Evolutionary conservation across 2,797 vertebrate genomes (phyloP).

Genomic region (Eulemur albifrons): DNA sequence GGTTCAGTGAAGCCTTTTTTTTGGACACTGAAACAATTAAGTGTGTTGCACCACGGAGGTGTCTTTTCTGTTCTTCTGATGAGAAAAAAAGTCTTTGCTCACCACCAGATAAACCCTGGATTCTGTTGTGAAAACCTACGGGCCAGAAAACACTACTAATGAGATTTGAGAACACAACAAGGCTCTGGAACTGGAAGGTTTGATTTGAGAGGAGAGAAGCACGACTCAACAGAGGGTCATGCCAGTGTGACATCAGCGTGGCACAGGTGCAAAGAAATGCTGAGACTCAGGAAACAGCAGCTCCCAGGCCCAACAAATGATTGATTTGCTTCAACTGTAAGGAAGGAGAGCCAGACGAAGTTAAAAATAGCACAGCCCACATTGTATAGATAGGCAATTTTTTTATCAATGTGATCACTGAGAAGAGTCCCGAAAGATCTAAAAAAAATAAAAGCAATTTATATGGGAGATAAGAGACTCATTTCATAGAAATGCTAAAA

Average conservation of each 20-base stretch:
- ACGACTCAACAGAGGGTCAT: neutral
- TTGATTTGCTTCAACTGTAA: neutral
- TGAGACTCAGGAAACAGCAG: neutral
- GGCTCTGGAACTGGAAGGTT: neutral
- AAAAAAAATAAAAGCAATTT: neutral
- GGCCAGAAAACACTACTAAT: slow-evolving; percentile 12
- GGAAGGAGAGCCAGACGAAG: neutral
- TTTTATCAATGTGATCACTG: neutral
- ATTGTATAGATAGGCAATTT: neutral
- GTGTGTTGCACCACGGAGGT: neutral
- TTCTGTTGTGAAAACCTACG: slow-evolving; percentile 7
- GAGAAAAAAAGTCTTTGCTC: neutral
- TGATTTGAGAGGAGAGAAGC: neutral
- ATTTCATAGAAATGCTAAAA: slow-evolving; percentile 12
- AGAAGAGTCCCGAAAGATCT: neutral
- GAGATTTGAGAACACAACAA: neutral
- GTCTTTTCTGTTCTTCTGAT: slow-evolving; percentile 52
- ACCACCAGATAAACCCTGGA: neutral
- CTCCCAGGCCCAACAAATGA: neutral
- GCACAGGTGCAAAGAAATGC: neutral
- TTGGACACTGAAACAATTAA: slow-evolving; percentile 63
- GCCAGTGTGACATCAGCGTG: neutral
- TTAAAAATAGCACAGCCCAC: neutral
- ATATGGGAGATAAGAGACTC: neutral
- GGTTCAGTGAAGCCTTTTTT: slow-evolving; percentile 30